Percentiles rank a stretch among this genome's conserved stretches.
phyloP scores from a whole-genome alignment of 2,113 vertebrate genomes.

The Chionodraco myersi region DNA sequence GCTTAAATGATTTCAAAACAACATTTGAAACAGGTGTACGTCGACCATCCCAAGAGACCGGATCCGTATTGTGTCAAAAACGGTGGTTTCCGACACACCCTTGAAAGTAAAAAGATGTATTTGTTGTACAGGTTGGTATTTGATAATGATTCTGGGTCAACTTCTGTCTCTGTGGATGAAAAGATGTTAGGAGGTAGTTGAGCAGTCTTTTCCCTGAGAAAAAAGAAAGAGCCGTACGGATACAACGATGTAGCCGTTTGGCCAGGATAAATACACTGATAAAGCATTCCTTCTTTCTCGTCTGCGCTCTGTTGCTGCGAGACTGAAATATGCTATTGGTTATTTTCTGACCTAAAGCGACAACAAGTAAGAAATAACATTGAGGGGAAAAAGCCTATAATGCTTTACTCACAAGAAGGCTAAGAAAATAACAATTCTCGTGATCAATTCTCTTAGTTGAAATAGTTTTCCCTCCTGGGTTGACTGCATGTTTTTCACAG shows the following conservation, averaged over 20 bases:
- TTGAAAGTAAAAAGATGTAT: neutral
- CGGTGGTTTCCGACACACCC: neutral
- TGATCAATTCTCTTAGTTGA: too few species aligned
- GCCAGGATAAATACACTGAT: neutral
- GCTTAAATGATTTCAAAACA: neutral
- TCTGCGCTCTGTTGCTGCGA: slow-evolving; percentile 13
- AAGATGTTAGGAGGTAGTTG: neutral
- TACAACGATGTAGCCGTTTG: neutral
- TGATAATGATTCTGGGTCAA: slow-evolving; percentile 45
- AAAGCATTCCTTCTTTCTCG: slow-evolving; percentile 23
- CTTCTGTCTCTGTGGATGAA: slow-evolving; percentile 22
- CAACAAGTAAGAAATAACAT: neutral
- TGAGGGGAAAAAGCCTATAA: neutral
- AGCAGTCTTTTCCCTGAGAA: neutral
- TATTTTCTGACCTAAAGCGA: neutral
- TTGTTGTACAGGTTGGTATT: neutral
- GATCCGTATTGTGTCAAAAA: slow-evolving; percentile 11
- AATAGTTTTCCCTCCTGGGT: too few species aligned
- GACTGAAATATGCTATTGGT: slow-evolving; percentile 46
- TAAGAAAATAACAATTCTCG: too few species aligned
- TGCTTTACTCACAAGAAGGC: neutral
- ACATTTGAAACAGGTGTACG: slow-evolving; percentile 44
- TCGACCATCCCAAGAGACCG: slow-evolving; percentile 19
- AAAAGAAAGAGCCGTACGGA: neutral
- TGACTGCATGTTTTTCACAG: too few species aligned